Evolutionary conservation across 2,888 invertebrate species (phyloP), one percentile per base, ranked within the genome.

Genomic region (Aporophyla lueneburgensis): DNA sequence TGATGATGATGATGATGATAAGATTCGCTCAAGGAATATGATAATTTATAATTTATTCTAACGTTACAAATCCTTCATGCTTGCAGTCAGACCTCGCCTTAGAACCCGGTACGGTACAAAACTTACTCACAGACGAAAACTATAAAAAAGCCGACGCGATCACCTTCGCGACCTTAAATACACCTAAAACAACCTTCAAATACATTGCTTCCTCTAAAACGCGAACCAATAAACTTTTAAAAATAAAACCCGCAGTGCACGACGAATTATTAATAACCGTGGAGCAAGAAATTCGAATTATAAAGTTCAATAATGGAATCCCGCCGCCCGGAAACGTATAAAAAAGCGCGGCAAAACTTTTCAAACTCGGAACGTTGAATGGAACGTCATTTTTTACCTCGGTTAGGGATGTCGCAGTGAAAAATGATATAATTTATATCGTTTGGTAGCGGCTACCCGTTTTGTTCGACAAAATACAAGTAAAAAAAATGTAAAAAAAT

Each of bases 351-450:
- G 96, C 96, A 94, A 96, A 96, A 95, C 93, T 95, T 95, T 95
- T 95, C 94, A 95, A 96, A 95, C 93, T 93, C 92, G 87, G 92
- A 94, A 94, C 94, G 87, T 83, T 95, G 94, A 96, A 96, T 96
- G 96, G 95, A 90, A 90, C 94, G 93, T 95, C 95, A 96, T 96
- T 96, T 96, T 96, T 96, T 96, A 96, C 94, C 94, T 94, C 95
- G 93, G 95, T 95, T 95, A 94, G 95, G 94, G 95, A 93, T 96
- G 96, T 96, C 96, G 94, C 94, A 93, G 93, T 96, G 96, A 96
- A 96, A 96, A 96, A 96, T 96, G 96, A 95, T 96, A 96, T 96
- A 96, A 96, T 96, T 96, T 96, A 96, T 96, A 96, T 96, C 94
- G 89, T 89, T 89, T 93, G 94, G 95, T 94, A 95, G 95, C 96